These are phyloP conservation scores for Oryctes rhinoceros DNA, from an alignment of 1,140 invertebrate genomes.

Conservation along the genomic window DNA sequence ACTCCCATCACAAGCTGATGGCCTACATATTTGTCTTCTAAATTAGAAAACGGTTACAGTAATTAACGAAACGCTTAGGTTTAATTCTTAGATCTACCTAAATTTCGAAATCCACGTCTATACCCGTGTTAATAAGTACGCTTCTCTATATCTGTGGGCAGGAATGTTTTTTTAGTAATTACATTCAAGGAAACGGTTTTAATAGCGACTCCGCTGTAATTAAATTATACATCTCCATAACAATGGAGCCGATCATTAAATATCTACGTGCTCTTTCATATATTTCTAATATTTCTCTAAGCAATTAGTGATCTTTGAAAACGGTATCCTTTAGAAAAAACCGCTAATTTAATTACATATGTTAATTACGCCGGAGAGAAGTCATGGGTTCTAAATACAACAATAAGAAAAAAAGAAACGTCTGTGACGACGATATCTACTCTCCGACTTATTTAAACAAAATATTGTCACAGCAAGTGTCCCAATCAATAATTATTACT, in stretches of 20 bases:
- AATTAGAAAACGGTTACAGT: slow-evolving; percentile 31
- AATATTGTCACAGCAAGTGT: slow-evolving; percentile 33
- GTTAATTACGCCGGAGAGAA: slow-evolving; percentile 34
- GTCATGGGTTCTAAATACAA: slow-evolving; percentile 33
- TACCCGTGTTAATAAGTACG: slow-evolving; percentile 8
- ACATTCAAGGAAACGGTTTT: slow-evolving; percentile 35
- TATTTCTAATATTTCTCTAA: slow-evolving; percentile 36
- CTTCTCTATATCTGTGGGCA: slow-evolving; percentile 22
- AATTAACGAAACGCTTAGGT: slow-evolving; percentile 24
- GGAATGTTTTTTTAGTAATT: slow-evolving; percentile 38
- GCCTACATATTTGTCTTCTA: slow-evolving; percentile 23
- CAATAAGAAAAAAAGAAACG: slow-evolving; percentile 12
- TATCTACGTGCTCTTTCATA: slow-evolving; percentile 36
- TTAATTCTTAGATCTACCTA: slow-evolving; percentile 20
- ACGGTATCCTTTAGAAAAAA: slow-evolving; percentile 37
- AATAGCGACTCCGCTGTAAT: slow-evolving; percentile 30
- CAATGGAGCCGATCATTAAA: slow-evolving; percentile 35
- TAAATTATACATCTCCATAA: slow-evolving; percentile 36
- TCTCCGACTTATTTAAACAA: slow-evolving; percentile 27
- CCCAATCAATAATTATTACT: slow-evolving; percentile 30
- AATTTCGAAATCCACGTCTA: slow-evolving; percentile 26
- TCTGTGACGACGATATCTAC: neutral
- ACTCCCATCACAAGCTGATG: neutral
- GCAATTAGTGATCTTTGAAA: slow-evolving; percentile 35
- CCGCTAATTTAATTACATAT: slow-evolving; percentile 37